Base-by-base conservation (phyloP, 2,113 vertebrate genomes). In the Struthidea cinerea region DNA sequence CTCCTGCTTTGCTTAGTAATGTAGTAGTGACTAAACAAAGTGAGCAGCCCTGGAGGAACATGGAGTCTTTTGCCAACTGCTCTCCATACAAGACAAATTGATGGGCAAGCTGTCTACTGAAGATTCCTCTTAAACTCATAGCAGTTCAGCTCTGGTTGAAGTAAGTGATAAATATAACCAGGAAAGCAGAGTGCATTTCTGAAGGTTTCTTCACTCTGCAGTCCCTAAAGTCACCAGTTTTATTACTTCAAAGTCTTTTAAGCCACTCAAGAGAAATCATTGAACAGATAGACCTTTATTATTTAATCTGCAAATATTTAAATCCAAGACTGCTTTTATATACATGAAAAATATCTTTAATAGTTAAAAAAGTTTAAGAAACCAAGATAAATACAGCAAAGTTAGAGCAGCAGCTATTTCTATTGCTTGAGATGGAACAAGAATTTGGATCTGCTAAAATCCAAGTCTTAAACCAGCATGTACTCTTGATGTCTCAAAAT, bases 341-440 rank as follows among this genome's bases (percentile, higher is more conserved):
- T 78, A 63, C 68, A 92, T 59, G 63, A 89, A 84, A 95, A 88
- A 82, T 94, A 89, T 1, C 67, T 95, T 95, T 86, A 93, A 46
- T 79, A 89, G 55, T 94, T 93, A 78, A 53, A 95, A 96, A 96
- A 94, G 77, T n/a, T 90, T 70, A 90, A 96, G 67, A 88, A 81
- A 94, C 60, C 6, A 87, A 79, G 79, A 94, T 84, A 92, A 93
- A 93, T 70, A 84, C 13, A 93, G n/a, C 23, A 49, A 59, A 44
- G 39, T 68, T 68, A 76, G 33, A 94, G 50, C 64, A 93, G 67
- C 63, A 82, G 33, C 50, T 80, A 16, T n/a, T 87, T 67, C 39
- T 83, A 12, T 49, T 27, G 26, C 69, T 63, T 42, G 28, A 63
- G 39, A 32, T 91, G 76, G 50, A 87, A 83, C 26, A 92, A 42